These are phyloP conservation scores for Tenrec ecaudatus DNA, from an alignment of 2,113 vertebrate genomes.

Conservation along the genomic window DNA sequence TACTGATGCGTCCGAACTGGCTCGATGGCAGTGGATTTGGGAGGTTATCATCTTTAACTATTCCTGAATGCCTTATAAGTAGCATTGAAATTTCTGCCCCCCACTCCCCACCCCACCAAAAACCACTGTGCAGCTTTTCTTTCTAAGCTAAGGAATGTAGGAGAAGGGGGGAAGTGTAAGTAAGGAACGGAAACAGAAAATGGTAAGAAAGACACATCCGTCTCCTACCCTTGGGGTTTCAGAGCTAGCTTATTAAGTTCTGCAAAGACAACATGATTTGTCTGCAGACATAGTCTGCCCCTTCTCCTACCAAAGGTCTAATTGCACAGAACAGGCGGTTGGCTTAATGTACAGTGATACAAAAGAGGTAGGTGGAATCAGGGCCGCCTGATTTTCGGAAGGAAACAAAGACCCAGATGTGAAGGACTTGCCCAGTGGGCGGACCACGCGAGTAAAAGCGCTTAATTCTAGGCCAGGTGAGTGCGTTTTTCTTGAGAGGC, in stretches of 20 bases:
- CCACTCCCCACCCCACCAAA: not conserved
- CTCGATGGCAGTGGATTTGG: too few relatives aligned
- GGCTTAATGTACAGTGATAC: not conserved
- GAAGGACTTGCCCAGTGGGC: not conserved
- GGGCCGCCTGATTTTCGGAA: not conserved
- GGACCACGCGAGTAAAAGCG: too few relatives aligned
- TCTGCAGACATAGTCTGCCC: not conserved
- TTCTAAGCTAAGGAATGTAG: not conserved
- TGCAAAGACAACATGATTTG: not conserved
- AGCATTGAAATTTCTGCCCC: not conserved
- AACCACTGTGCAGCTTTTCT: not conserved
- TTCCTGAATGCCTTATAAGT: not conserved
- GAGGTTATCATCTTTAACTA: not conserved
- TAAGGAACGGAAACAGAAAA: conserved; percentile 5
- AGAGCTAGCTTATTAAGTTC: not conserved
- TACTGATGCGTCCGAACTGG: too few relatives aligned
- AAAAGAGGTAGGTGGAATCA: not conserved
- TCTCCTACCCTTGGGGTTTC: not conserved
- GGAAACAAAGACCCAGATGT: not conserved
- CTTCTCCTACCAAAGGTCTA: not conserved
- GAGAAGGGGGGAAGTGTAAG: not conserved
- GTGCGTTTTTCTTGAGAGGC: not conserved
- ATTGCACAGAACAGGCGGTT: too few relatives aligned
- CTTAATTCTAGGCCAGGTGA: not conserved
- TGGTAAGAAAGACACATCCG: not conserved